Evolutionary conservation across 1,140 invertebrate genomes (phyloP).

Genomic region (Brachionus angularis): DNA sequence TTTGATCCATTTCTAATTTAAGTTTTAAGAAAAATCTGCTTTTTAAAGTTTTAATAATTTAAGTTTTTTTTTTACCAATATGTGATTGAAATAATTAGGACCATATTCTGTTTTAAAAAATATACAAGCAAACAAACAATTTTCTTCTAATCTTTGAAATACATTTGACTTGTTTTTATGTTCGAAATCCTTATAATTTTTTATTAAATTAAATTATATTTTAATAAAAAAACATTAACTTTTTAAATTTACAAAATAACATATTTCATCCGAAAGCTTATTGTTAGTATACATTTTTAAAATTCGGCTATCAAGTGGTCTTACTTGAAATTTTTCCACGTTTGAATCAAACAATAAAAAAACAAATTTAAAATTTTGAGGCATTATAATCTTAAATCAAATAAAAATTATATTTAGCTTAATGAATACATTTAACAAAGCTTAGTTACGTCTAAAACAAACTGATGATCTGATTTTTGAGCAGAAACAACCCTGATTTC

Average conservation of each 20-base stretch:
- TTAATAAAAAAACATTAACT: not conserved
- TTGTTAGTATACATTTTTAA: slow-evolving; percentile 31
- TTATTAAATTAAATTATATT: not conserved
- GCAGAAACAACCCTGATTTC: slow-evolving; percentile 27
- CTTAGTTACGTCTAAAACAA: slow-evolving; percentile 35
- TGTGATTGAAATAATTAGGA: not conserved
- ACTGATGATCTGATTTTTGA: slow-evolving; percentile 19
- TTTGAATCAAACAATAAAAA: slow-evolving; percentile 26
- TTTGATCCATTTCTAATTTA: slow-evolving; percentile 33
- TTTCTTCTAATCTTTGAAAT: slow-evolving; percentile 16
- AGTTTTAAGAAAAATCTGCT: not conserved
- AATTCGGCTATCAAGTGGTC: slow-evolving; percentile 3
- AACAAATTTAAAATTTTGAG: slow-evolving; percentile 43
- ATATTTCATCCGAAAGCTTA: slow-evolving; percentile 7
- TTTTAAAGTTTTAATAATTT: too few species aligned
- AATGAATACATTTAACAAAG: too few species aligned
- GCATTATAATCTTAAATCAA: slow-evolving; percentile 7
- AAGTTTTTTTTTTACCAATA: not conserved
- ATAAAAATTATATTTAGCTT: not conserved
- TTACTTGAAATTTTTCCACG: slow-evolving; percentile 37
- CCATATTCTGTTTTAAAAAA: slow-evolving; percentile 42
- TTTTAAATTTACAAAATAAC: slow-evolving; percentile 10
- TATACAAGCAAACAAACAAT: slow-evolving; percentile 17
- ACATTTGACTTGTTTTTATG: slow-evolving; percentile 23
- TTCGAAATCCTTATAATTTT: slow-evolving; percentile 18